Evolutionary conservation across 2,797 vertebrate genomes (phyloP).

Genomic region (Phrynocephalus vlangalii): DNA sequence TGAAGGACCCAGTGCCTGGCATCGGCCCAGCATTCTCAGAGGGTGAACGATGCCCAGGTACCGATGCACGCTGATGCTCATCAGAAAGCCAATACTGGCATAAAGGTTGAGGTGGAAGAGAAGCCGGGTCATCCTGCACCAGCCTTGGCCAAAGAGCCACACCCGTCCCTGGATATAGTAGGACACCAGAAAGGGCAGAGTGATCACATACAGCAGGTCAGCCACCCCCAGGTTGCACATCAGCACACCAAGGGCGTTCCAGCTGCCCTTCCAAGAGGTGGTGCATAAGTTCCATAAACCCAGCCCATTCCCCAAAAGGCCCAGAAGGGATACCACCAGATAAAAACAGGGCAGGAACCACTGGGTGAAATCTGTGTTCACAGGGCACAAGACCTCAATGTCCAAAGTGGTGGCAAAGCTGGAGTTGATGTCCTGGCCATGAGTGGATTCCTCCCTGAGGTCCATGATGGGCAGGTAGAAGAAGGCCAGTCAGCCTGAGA

Average conservation of each 20-base stretch:
- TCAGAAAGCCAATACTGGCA: constrained; percentile 87
- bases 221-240: constrained; percentile 83
- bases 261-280: constrained; percentile 56
- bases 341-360: constrained; percentile 78
- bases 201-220: constrained; percentile 83
- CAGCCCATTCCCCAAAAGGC: constrained; percentile 77
- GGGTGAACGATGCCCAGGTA: constrained; percentile 86
- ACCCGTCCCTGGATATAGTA: constrained; percentile 74
- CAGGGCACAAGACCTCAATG: constrained; percentile 17
- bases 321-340: constrained; percentile 76
- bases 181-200: constrained; percentile 82
- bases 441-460: background rate
- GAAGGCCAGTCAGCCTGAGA: background rate
- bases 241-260: constrained; percentile 75
- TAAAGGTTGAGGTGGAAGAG: constrained; percentile 88
- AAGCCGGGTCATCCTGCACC: constrained; percentile 81
- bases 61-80: constrained; percentile 85
- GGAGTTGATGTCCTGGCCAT: background rate
- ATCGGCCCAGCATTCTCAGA: constrained; percentile 78
- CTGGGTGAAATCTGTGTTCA: constrained; percentile 74
- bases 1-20: constrained; percentile 55
- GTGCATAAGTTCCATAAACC: constrained; percentile 78
- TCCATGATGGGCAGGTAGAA: background rate
- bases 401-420: constrained; percentile 10
- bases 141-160: constrained; percentile 81